These are phyloP conservation scores for Lutraria rhynchaena DNA, from an alignment of 1,140 invertebrate genomes.

Conservation along the genomic window DNA sequence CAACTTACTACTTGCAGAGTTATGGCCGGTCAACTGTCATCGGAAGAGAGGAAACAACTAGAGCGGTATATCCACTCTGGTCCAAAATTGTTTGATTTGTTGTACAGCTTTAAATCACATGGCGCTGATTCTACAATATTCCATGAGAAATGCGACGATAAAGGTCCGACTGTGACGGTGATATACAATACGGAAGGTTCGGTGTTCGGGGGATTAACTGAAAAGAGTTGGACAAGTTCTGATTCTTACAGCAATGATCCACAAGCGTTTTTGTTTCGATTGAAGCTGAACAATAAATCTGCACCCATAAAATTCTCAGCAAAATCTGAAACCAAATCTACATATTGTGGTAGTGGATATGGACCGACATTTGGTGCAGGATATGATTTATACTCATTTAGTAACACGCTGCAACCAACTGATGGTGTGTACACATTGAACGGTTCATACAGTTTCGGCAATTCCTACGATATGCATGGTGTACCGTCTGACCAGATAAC, in stretches of 20 bases:
- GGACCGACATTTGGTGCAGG: conserved; percentile 4
- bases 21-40: conserved; percentile 11
- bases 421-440: conserved; percentile 2
- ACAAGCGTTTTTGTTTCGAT: conserved; percentile 5
- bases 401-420: neutral
- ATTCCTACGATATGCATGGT: conserved; percentile 29
- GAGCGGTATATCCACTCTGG: conserved; percentile 15
- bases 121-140: conserved; percentile 48
- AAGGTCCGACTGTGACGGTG: conserved; percentile 61
- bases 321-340: neutral
- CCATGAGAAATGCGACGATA: conserved; percentile 59
- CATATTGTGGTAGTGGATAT: neutral
- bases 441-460: neutral
- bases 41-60: conserved; percentile 21
- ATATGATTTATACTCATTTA: conserved; percentile 31
- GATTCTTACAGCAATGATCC: neutral
- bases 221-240: conserved; percentile 27
- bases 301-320: neutral
- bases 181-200: conserved; percentile 55
- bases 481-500: neutral
- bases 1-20: too few relatives aligned
- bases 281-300: neutral
- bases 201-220: conserved; percentile 62
- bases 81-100: conserved; percentile 39
- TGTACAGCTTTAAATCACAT: conserved; percentile 57